These are phyloP conservation scores for Muscicapa adusta DNA, from an alignment of 2,113 vertebrate genomes.

Conservation along the genomic window DNA sequence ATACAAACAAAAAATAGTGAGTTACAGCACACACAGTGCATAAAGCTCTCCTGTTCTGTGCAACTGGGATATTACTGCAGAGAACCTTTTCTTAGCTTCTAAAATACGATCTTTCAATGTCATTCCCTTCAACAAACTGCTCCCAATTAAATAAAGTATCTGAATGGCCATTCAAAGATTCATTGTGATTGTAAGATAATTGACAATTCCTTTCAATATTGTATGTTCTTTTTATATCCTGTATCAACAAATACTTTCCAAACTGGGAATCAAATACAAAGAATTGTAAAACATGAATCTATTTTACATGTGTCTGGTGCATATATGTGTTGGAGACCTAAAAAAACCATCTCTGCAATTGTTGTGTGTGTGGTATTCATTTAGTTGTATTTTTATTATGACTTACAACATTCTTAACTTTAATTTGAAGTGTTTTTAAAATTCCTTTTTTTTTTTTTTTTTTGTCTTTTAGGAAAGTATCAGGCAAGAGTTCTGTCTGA, in stretches of 20 bases:
- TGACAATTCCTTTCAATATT: background rate
- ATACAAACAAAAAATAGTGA: background rate
- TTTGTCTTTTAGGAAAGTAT: constrained; percentile 82
- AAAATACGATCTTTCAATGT: background rate
- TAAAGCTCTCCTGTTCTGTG: background rate
- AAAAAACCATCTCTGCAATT: background rate
- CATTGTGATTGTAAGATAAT: background rate
- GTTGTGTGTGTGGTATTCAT: background rate
- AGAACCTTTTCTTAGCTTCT: background rate
- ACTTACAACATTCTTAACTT: background rate
- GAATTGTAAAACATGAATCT: background rate
- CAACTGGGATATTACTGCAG: background rate
- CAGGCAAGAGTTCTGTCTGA: constrained; percentile 91
- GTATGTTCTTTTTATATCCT: background rate
- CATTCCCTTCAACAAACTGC: background rate
- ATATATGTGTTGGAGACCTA: background rate
- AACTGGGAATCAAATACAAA: background rate
- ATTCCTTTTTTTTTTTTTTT: background rate
- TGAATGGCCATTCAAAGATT: background rate
- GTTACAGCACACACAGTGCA: background rate
- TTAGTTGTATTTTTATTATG: background rate
- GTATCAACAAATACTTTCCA: background rate
- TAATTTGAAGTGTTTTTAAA: background rate
- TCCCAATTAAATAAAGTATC: background rate
- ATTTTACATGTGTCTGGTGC: background rate